Conservation (phyloP, 2,113 vertebrate genomes). For the Peromyscus polionotus region DNA sequence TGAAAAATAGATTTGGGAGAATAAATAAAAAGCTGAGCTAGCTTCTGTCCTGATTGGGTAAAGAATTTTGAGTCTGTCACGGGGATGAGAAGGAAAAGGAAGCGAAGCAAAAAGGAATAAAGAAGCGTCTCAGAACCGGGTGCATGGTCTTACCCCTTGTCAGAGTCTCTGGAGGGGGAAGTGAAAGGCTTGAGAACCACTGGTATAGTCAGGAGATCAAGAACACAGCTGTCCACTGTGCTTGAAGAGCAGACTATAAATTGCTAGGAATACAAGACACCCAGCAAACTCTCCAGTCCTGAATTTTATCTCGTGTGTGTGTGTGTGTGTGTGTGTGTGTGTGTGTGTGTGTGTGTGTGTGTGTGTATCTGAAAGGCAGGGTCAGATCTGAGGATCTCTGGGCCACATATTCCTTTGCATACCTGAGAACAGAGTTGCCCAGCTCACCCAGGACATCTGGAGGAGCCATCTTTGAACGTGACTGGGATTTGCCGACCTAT, state of each 20-base stretch:
- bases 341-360: too few relatives aligned
- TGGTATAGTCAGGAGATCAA: neutral
- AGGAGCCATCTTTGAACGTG: neutral
- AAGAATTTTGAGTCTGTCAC: neutral
- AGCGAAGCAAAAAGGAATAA: neutral
- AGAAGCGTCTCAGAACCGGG: neutral
- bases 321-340: too few relatives aligned
- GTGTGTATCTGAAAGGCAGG: neutral
- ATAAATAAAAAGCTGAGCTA: neutral
- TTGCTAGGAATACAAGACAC: neutral
- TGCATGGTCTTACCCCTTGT: neutral
- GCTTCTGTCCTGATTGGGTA: neutral
- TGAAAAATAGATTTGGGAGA: slow-evolving; percentile 60
- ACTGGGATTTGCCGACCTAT: neutral
- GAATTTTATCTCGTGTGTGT: neutral
- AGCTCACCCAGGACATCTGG: neutral
- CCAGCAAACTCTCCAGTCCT: neutral
- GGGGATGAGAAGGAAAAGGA: neutral
- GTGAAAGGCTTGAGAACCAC: neutral
- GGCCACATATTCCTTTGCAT: neutral
- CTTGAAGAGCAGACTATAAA: neutral
- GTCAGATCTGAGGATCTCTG: too few relatives aligned
- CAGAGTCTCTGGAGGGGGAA: neutral
- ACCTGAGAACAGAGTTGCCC: neutral
- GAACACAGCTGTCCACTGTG: neutral